phyloP scores from a whole-genome alignment of 2,888 invertebrate species.

The Drepana falcataria region DNA sequence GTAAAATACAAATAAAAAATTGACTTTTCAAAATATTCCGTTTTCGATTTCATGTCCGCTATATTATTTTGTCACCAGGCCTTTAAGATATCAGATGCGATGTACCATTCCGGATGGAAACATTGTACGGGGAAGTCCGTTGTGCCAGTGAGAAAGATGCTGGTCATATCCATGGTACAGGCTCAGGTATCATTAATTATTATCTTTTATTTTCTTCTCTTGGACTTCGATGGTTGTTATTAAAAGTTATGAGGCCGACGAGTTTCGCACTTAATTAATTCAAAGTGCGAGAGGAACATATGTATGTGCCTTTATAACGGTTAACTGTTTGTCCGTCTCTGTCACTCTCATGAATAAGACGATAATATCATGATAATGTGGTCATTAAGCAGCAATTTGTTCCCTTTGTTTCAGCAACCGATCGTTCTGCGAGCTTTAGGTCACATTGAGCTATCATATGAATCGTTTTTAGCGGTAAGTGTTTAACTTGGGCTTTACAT shows the following conservation, averaged over 20 bases:
- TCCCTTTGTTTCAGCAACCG: slow-evolving; percentile 30
- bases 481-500: slow-evolving; percentile 6
- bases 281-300: no score
- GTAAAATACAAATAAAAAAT: no score
- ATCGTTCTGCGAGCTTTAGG: slow-evolving; percentile 36
- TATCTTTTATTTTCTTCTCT: background rate
- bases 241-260: no score
- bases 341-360: no score
- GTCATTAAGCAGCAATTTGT: no score
- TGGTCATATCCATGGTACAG: slow-evolving; percentile 25
- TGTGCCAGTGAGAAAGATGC: slow-evolving; percentile 22
- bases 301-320: no score
- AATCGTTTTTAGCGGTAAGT: slow-evolving; percentile 30
- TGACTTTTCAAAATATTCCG: no score
- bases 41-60: no score
- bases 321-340: no score
- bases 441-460: slow-evolving; percentile 37
- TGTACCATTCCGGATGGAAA: slow-evolving; percentile 41
- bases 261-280: no score
- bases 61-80: slow-evolving; percentile 17
- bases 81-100: slow-evolving; percentile 33
- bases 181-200: slow-evolving; percentile 27
- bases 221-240: no score
- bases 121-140: slow-evolving; percentile 22
- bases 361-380: no score